Conservation (phyloP, 2,888 invertebrate genomes). For the Melanostoma mellinum region DNA sequence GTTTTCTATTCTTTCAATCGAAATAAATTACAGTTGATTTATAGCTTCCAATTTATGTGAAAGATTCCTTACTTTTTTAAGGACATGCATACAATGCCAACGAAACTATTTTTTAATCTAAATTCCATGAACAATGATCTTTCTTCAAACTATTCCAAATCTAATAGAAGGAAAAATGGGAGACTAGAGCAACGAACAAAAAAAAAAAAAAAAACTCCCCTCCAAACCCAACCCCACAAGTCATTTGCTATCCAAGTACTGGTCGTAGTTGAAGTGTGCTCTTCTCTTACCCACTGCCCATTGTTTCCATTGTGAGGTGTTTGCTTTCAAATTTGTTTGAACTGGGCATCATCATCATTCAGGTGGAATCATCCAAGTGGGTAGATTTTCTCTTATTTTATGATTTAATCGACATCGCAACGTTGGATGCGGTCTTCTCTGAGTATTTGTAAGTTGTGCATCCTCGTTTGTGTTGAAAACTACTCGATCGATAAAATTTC, state of each 20-base stretch:
- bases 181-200: neutral
- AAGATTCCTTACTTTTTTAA: no score
- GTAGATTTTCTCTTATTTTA: conserved; percentile 16
- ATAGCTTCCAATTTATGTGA: no score
- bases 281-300: conserved; percentile 28
- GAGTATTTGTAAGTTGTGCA: conserved; percentile 17
- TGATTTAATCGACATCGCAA: conserved; percentile 40
- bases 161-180: conserved; percentile 1
- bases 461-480: conserved; percentile 5
- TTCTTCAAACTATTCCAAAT: conserved; percentile 35
- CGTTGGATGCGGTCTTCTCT: conserved; percentile 4
- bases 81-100: no score
- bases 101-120: conserved; percentile 43
- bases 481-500: conserved; percentile 13
- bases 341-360: conserved; percentile 6
- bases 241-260: conserved; percentile 4
- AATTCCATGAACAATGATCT: conserved; percentile 29
- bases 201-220: neutral
- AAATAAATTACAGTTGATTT: no score
- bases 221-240: conserved; percentile 16
- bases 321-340: conserved; percentile 56
- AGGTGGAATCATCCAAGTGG: conserved; percentile 7
- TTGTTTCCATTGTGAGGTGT: conserved; percentile 45
- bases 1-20: no score
- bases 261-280: conserved; percentile 13